A percentile compares a stretch with the other conserved stretches of the same genome.
These are phyloP conservation scores for Trachurus trachurus DNA, from an alignment of 2,797 vertebrate species.

Conservation along the genomic window DNA sequence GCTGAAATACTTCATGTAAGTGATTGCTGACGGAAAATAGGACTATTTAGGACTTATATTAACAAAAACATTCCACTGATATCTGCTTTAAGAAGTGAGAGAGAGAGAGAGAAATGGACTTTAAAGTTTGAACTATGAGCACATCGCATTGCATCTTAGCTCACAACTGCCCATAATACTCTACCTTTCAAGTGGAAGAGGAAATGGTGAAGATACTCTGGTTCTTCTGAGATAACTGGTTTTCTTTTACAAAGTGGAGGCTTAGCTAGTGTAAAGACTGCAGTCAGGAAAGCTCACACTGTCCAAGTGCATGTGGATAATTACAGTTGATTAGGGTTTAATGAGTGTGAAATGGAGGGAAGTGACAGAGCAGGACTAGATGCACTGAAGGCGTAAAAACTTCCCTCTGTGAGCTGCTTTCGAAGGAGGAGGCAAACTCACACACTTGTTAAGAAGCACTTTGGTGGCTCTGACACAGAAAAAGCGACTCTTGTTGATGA, in stretches of 20 bases:
- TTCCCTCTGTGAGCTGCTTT: neutral
- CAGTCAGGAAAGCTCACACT: neutral
- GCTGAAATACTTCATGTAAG: no score
- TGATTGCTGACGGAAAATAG: no score
- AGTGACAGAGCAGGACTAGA: constrained; percentile 18
- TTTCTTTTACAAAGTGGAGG: neutral
- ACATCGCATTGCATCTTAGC: neutral
- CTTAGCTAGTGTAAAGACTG: neutral
- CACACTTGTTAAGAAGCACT: neutral
- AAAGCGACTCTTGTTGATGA: neutral
- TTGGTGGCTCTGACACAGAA: constrained; percentile 12
- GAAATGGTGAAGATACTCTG: constrained; percentile 6
- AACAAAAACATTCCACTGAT: no score
- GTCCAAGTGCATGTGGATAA: constrained; percentile 1
- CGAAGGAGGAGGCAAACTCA: neutral
- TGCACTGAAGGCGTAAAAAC: neutral
- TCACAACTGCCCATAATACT: neutral
- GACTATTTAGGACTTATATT: no score
- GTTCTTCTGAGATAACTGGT: neutral
- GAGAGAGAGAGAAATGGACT: neutral
- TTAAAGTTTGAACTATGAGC: neutral
- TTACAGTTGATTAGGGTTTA: constrained; percentile 21
- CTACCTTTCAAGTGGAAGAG: neutral
- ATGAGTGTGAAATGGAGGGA: constrained; percentile 15
- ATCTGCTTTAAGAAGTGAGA: no score